Evolutionary conservation across 2,797 vertebrate species (phyloP).

Genomic region (Eulemur mongoz): DNA sequence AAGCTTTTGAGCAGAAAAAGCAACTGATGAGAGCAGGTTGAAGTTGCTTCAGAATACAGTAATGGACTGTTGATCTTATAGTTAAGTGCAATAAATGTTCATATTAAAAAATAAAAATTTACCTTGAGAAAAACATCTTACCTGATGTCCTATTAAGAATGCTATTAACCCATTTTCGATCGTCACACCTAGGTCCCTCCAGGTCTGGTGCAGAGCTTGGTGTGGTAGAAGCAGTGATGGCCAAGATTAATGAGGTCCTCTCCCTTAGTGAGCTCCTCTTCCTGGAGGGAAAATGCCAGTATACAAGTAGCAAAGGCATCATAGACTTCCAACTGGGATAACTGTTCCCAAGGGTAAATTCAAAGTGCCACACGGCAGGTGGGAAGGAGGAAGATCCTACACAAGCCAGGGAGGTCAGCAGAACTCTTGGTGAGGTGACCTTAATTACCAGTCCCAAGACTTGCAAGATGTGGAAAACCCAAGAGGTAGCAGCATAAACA

Average conservation of each 20-base stretch:
- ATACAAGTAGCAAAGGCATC: neutral
- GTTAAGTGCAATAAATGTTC: no score
- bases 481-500: neutral
- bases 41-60: neutral
- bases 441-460: neutral
- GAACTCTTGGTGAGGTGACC: no score
- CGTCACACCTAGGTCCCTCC: accelerated
- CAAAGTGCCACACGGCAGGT: no score
- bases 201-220: neutral
- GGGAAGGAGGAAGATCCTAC: neutral
- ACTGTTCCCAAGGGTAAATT: neutral
- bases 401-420: neutral
- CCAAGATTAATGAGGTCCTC: neutral
- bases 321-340: neutral
- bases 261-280: neutral
- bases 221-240: neutral
- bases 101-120: neutral
- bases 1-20: no score
- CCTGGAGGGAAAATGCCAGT: no score
- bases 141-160: neutral
- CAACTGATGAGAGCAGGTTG: no score
- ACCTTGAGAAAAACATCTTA: neutral
- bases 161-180: no score
- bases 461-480: neutral
- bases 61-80: neutral